phyloP scores from a whole-genome alignment of 1,140 invertebrate genomes.

The Trichonephila clavata region DNA sequence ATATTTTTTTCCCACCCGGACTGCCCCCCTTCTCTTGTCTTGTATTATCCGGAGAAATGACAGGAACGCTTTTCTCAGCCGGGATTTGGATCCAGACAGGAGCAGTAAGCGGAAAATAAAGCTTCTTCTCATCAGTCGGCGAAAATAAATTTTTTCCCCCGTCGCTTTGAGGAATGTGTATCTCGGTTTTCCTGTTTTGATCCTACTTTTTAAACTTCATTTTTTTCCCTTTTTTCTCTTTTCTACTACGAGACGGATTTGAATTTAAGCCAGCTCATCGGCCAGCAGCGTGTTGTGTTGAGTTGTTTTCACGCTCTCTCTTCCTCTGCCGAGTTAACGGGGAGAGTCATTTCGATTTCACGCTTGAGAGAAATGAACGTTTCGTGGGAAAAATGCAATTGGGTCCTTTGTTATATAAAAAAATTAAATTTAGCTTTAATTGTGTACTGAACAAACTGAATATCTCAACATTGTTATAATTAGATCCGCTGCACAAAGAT shows the following conservation, averaged over 20 bases:
- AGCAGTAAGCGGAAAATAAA: neutral
- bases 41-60: neutral
- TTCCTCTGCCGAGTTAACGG: no score
- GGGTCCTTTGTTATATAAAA: no score
- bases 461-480: no score
- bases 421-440: no score
- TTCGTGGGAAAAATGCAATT: no score
- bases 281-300: no score
- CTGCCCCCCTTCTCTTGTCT: neutral
- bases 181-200: neutral
- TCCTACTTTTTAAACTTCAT: neutral
- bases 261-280: neutral
- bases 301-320: no score
- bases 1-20: neutral
- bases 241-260: neutral
- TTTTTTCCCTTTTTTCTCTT: neutral
- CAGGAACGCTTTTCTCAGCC: neutral
- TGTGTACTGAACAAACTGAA: no score
- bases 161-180: neutral
- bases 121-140: neutral
- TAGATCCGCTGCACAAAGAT: no score
- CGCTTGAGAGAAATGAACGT: no score
- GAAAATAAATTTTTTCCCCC: neutral
- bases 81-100: neutral
- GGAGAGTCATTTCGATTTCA: no score